Base-by-base conservation (phyloP, 1,140 invertebrate genomes). In the Eurytemora carolleeae region DNA sequence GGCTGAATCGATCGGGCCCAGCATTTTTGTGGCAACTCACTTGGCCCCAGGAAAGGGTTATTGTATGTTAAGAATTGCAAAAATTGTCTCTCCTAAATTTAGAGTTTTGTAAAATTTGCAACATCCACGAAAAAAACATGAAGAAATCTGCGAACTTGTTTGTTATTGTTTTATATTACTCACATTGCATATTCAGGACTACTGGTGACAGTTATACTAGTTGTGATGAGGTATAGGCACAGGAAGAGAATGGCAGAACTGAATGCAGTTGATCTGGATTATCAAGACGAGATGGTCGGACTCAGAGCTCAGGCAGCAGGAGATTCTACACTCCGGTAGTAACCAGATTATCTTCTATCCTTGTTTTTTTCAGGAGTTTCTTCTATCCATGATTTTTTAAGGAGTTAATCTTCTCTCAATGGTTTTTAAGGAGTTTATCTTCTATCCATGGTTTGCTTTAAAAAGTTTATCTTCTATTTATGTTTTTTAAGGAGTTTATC, bases 271-370 rank as follows among this genome's bases (percentile, higher is more conserved):
- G 31, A 44, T n/a, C 31, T 7, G n/a, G 7, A 44, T 7, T 44
- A 44, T 44, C 31, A 31, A 19, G 22, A 31, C n/a, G 58, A 59
- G 26, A 24, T 23, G 21, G 31, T 60, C 65, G 64, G 79, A 61
- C 66, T 90, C 7, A 72, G 81, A 57, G 86, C 83, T 1, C 86
- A 83, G n/a, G 84, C 86, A 44, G 31, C 31, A 12, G 31, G 31
- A 12, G 31, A 44, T n/a, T 44, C 31, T n/a, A 44, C 31, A n/a
- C 31, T 44, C 7, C 7, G 31, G 31, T 44, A 44, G n/a, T n/a
- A n/a, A n/a, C n/a, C n/a, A n/a, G n/a, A n/a, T n/a, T n/a, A n/a
- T n/a, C n/a, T n/a, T n/a, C n/a, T n/a, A n/a, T n/a, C n/a, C n/a
- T n/a, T n/a, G n/a, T n/a, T n/a, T n/a, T n/a, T n/a, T n/a, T n/a